phyloP scores from a whole-genome alignment of 1,140 invertebrate species.

The Bombus cullumanus region DNA sequence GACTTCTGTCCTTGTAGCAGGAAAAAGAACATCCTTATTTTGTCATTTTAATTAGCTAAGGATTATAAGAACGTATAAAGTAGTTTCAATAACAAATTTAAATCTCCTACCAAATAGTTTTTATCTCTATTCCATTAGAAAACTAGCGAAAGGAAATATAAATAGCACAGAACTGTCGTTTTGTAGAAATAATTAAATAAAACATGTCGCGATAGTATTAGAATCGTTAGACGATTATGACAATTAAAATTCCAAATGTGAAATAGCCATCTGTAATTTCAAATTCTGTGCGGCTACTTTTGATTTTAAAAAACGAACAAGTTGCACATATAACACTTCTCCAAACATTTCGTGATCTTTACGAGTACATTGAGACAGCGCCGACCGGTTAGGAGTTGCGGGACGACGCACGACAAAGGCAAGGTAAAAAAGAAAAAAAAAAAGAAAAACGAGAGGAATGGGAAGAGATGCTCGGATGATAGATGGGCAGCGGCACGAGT shows the following conservation, averaged over 20 bases:
- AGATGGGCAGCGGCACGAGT: slow-evolving; percentile 66
- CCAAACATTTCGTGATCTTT: background rate
- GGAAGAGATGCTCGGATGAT: slow-evolving; percentile 68
- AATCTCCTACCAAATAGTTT: too few relatives aligned
- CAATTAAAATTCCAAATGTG: too few relatives aligned
- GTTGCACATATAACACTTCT: background rate
- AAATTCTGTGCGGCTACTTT: background rate
- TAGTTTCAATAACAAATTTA: too few relatives aligned
- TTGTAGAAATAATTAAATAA: too few relatives aligned
- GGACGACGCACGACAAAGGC: background rate
- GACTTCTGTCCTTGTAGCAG: too few relatives aligned
- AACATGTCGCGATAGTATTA: too few relatives aligned
- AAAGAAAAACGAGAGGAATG: background rate
- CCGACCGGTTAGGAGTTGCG: background rate
- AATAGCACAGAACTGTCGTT: too few relatives aligned
- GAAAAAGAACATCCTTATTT: background rate
- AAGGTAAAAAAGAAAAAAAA: background rate
- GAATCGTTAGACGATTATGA: too few relatives aligned
- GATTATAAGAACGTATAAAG: too few relatives aligned
- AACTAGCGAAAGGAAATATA: too few relatives aligned
- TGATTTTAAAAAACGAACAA: background rate
- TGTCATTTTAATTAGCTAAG: background rate
- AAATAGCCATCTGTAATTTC: background rate
- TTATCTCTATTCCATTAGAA: too few relatives aligned
- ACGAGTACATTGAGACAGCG: background rate